phyloP scores from a whole-genome alignment of 2,113 vertebrate species.

The Stigmatopora nigra region DNA sequence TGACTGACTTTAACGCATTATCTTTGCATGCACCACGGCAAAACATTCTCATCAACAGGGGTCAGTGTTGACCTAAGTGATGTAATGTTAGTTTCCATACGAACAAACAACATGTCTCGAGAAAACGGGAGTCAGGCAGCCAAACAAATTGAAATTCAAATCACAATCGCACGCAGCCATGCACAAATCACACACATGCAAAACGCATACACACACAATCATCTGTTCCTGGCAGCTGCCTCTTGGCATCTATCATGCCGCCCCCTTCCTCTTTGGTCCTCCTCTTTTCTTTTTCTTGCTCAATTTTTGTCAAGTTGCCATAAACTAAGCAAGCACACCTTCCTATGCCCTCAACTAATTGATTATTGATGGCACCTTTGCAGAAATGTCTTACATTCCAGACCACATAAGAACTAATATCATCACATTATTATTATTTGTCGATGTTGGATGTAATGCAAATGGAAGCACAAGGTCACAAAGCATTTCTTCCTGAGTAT shows the following conservation, averaged over 20 bases:
- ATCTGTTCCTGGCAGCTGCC: conserved; percentile 67
- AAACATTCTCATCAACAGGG: conserved; percentile 60
- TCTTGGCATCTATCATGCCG: conserved; percentile 49
- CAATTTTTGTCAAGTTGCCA: conserved; percentile 67
- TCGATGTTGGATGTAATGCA: background rate
- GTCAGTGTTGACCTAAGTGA: conserved; percentile 53
- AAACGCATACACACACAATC: conserved; percentile 43
- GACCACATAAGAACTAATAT: conserved; percentile 22
- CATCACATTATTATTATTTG: background rate
- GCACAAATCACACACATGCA: conserved; percentile 29
- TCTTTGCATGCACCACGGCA: conserved; percentile 59
- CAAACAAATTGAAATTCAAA: conserved; percentile 49
- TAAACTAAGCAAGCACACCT: conserved; percentile 58
- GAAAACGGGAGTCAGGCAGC: conserved; percentile 41
- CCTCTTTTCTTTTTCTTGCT: conserved; percentile 59
- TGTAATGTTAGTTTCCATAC: conserved; percentile 15
- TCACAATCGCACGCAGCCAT: conserved; percentile 33
- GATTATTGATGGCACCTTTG: conserved; percentile 65
- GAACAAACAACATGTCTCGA: conserved; percentile 16
- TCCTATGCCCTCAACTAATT: conserved; percentile 67
- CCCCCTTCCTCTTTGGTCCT: conserved; percentile 5
- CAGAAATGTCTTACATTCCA: conserved; percentile 62
- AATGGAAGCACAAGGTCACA: background rate
- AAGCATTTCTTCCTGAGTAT: conserved; percentile 11
- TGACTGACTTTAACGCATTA: background rate